A percentile compares a stretch with the other conserved stretches of the same genome.
Conservation (phyloP, 1,140 invertebrate genomes). For the Pantala flavescens region DNA sequence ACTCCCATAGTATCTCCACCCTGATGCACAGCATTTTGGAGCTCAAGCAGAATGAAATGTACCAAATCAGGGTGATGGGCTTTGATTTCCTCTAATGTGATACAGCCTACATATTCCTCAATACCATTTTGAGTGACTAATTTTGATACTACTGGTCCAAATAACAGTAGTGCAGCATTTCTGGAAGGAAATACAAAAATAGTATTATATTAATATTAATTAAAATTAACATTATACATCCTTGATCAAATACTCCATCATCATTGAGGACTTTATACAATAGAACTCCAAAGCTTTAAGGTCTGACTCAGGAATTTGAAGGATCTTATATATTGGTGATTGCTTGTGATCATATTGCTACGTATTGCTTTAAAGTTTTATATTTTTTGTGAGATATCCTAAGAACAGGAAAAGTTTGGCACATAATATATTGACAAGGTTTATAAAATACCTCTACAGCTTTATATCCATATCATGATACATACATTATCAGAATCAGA, state of each 20-base stretch:
- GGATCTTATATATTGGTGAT: too few species aligned
- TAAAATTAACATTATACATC: not conserved
- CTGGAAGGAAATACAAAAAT: not conserved
- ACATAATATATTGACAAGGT: too few species aligned
- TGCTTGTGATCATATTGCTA: too few species aligned
- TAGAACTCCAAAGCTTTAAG: too few species aligned
- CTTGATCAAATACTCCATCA: not conserved
- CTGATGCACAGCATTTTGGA: not conserved
- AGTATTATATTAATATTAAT: not conserved
- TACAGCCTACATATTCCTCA: not conserved
- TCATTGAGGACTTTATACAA: too few species aligned
- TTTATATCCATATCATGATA: too few species aligned
- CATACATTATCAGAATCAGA: too few species aligned
- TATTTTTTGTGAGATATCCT: too few species aligned
- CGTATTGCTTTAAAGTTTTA: too few species aligned
- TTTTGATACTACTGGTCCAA: not conserved
- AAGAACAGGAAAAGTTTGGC: too few species aligned
- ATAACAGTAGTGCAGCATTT: not conserved
- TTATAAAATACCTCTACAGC: too few species aligned
- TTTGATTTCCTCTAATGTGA: not conserved
- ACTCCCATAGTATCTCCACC: not conserved
- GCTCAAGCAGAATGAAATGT: not conserved
- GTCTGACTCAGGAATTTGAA: too few species aligned
- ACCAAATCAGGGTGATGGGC: not conserved
- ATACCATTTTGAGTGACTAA: not conserved